phyloP scores from a whole-genome alignment of 2,888 invertebrate genomes.

The Stictocephala bisonia region DNA sequence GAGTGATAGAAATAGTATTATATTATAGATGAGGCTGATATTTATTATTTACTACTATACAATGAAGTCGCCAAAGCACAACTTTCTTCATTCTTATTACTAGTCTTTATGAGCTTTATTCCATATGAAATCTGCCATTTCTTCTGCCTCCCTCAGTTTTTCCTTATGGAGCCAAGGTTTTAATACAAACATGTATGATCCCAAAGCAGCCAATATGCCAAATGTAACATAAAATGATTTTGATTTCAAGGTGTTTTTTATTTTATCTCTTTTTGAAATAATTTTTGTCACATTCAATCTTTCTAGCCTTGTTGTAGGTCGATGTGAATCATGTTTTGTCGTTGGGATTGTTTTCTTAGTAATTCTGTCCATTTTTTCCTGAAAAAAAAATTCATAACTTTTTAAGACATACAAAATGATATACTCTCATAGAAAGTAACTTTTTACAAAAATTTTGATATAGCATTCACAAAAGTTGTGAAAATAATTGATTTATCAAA shows the following conservation, averaged over 20 bases:
- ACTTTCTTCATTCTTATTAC: background rate
- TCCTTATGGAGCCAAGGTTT: background rate
- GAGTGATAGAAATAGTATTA: too few relatives aligned
- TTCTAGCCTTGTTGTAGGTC: background rate
- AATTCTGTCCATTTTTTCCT: constrained; percentile 18
- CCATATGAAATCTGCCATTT: constrained; percentile 2
- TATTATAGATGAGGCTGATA: too few relatives aligned
- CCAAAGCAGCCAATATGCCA: background rate
- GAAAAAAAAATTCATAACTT: too few relatives aligned
- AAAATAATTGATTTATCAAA: too few relatives aligned
- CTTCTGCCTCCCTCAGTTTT: constrained; percentile 1
- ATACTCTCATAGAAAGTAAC: too few relatives aligned
- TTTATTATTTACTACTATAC: too few relatives aligned
- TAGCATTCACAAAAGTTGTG: too few relatives aligned
- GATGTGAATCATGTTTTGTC: background rate
- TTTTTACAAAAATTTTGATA: too few relatives aligned
- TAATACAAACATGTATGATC: background rate
- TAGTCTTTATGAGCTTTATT: constrained; percentile 2
- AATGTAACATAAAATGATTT: background rate
- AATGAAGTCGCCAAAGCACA: too few relatives aligned
- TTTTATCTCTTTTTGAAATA: background rate
- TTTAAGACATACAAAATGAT: too few relatives aligned
- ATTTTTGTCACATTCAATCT: background rate
- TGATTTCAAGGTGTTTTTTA: background rate
- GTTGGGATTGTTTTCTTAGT: too few relatives aligned